Evolutionary conservation across 1,140 invertebrate species (phyloP).

Genomic region (Brachionus koreanus): DNA sequence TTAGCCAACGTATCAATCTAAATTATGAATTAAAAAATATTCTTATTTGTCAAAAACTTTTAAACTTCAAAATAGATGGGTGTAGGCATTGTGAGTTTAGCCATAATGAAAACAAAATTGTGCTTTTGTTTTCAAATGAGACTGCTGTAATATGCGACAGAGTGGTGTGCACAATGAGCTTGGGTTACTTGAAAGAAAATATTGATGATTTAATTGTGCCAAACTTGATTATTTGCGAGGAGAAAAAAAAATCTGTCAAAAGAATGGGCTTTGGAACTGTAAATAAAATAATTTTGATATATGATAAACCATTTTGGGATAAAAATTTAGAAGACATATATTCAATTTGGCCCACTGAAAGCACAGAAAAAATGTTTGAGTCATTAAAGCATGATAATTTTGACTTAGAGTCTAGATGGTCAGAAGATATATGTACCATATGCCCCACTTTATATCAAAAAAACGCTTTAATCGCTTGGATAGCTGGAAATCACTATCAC

Average conservation of each 20-base stretch:
- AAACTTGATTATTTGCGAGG: not conserved
- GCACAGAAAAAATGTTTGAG: not conserved
- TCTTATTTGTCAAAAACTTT: not conserved
- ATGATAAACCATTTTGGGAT: constrained; percentile 42
- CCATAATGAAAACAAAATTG: not conserved
- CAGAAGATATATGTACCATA: constrained; percentile 4
- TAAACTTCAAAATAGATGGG: not conserved
- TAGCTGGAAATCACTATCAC: constrained; percentile 18
- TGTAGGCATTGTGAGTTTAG: not conserved
- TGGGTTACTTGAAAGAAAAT: constrained; percentile 41
- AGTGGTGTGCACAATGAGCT: constrained; percentile 11
- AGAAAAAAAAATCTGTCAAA: not conserved
- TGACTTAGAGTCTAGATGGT: not conserved
- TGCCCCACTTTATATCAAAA: not conserved
- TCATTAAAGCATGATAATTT: not conserved
- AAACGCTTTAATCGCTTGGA: constrained; percentile 13
- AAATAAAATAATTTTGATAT: constrained; percentile 37
- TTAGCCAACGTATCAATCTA: not conserved
- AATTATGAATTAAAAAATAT: not conserved
- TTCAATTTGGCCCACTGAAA: constrained; percentile 17
- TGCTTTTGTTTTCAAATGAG: not conserved
- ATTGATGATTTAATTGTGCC: not conserved
- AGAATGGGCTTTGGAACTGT: constrained; percentile 35
- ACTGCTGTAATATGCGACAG: not conserved
- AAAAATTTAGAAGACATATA: constrained; percentile 25